These are phyloP conservation scores for Pandemis corylana DNA, from an alignment of 2,888 invertebrate species.

Conservation along the genomic window DNA sequence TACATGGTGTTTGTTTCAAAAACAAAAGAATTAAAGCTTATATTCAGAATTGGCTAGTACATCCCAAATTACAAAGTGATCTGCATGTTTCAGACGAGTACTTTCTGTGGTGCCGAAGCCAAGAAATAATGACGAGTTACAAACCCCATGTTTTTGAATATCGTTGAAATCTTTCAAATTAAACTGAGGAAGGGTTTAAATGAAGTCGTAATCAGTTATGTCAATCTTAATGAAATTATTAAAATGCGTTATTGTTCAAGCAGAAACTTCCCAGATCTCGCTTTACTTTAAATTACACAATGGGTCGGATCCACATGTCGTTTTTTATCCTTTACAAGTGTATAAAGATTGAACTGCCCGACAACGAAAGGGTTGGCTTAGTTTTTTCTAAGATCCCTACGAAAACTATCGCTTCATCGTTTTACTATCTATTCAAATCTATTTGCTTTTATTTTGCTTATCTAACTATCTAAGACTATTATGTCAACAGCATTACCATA, in stretches of 20 bases:
- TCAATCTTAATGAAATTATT: slow-evolving; percentile 84
- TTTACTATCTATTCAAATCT: slow-evolving; percentile 67
- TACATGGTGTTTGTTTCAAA: slow-evolving; percentile 66
- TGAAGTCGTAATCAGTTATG: slow-evolving; percentile 71
- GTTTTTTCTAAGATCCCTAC: slow-evolving; percentile 61
- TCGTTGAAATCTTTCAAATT: slow-evolving; percentile 53
- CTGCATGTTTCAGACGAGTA: not conserved
- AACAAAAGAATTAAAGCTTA: slow-evolving; percentile 58
- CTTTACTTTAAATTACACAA: slow-evolving; percentile 76
- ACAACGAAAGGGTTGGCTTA: slow-evolving; percentile 78
- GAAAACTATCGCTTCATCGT: slow-evolving; percentile 74
- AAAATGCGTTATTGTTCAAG: slow-evolving; percentile 80
- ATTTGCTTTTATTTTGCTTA: slow-evolving; percentile 56
- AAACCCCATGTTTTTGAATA: slow-evolving; percentile 26
- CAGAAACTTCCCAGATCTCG: slow-evolving; percentile 73
- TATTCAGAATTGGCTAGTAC: slow-evolving; percentile 46
- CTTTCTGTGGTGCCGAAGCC: not conserved
- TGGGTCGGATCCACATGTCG: slow-evolving; percentile 68
- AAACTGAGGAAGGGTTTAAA: slow-evolving; percentile 62
- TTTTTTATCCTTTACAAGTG: slow-evolving; percentile 73
- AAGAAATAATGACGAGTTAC: slow-evolving; percentile 13
- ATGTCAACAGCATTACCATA: slow-evolving; percentile 60
- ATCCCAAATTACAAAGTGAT: not conserved
- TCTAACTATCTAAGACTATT: slow-evolving; percentile 50
- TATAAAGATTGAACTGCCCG: slow-evolving; percentile 69